Conservation (phyloP, 2,113 vertebrate genomes). For the Micronycteris hirsuta region DNA sequence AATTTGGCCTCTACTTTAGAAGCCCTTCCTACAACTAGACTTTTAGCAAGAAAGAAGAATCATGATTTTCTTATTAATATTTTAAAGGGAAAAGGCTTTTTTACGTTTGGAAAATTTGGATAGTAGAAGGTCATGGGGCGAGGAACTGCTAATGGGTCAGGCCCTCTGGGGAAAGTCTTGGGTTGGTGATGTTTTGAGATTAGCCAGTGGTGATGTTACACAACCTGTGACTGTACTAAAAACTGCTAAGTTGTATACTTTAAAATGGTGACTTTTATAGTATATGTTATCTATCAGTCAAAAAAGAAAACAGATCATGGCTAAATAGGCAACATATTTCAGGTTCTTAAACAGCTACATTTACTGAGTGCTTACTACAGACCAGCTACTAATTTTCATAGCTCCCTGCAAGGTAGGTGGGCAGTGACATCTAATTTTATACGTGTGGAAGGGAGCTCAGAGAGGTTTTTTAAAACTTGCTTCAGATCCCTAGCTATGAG, state of each 20-base stretch:
- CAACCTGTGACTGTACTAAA: background rate
- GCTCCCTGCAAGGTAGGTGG: background rate
- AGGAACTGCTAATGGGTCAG: background rate
- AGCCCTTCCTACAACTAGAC: background rate
- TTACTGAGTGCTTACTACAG: background rate
- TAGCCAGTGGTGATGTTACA: background rate
- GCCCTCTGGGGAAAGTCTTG: background rate
- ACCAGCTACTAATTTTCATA: background rate
- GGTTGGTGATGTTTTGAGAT: background rate
- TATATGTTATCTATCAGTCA: background rate
- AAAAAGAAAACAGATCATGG: background rate
- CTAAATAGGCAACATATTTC: conserved; percentile 62
- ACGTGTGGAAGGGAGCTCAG: background rate
- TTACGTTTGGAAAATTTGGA: conserved; percentile 42
- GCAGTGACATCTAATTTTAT: background rate
- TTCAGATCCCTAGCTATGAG: background rate
- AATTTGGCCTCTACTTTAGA: background rate
- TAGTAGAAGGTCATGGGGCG: conserved; percentile 26
- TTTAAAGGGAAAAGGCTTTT: background rate
- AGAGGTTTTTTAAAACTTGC: background rate
- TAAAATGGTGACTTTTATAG: background rate
- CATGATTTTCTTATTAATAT: background rate
- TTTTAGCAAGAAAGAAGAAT: background rate
- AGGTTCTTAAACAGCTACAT: background rate
- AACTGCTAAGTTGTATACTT: background rate